Conservation (phyloP, 30 jellyfish, hydroid and myxozoan species). For the Turritopsis rubra region DNA sequence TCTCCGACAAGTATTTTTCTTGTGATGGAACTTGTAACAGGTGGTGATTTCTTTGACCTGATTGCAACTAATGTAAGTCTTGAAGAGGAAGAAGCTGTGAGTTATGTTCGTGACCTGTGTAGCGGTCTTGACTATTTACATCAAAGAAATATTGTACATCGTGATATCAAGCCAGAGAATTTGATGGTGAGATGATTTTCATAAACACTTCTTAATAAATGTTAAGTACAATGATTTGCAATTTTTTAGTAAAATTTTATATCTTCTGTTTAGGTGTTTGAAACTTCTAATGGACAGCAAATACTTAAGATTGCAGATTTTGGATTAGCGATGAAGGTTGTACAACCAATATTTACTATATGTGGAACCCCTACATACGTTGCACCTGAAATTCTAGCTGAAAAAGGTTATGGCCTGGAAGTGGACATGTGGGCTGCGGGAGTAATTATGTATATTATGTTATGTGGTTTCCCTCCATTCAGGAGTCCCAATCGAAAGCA, state of each 20-base stretch:
- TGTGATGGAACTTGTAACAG: constrained; percentile 85
- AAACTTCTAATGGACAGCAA: constrained; percentile 45
- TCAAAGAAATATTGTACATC: constrained; percentile 71
- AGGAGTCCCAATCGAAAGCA: constrained; percentile 88
- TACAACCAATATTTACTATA: constrained; percentile 80
- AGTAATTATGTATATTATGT: constrained; percentile 88
- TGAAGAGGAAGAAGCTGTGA: constrained; percentile 77
- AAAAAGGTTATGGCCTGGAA: constrained; percentile 88
- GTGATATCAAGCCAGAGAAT: constrained; percentile 96
- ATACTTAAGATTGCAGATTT: constrained; percentile 81
- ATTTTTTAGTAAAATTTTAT: neutral
- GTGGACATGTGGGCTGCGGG: constrained; percentile 99
- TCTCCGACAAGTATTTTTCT: constrained; percentile 60
- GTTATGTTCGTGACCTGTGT: constrained; percentile 67
- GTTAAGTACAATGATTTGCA: neutral
- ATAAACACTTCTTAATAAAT: neutral
- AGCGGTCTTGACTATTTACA: constrained; percentile 85
- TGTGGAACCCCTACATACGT: constrained; percentile 99
- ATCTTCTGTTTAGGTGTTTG: constrained; percentile 38
- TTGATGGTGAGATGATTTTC: constrained; percentile 59
- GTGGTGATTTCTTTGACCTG: constrained; percentile 94
- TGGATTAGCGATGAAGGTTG: constrained; percentile 97
- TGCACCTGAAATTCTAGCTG: constrained; percentile 94
- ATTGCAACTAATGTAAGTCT: constrained; percentile 67
- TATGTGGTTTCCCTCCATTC: constrained; percentile 98